Base-by-base conservation (phyloP, 2,113 vertebrate genomes). In the Acanthochromis polyacanthus region DNA sequence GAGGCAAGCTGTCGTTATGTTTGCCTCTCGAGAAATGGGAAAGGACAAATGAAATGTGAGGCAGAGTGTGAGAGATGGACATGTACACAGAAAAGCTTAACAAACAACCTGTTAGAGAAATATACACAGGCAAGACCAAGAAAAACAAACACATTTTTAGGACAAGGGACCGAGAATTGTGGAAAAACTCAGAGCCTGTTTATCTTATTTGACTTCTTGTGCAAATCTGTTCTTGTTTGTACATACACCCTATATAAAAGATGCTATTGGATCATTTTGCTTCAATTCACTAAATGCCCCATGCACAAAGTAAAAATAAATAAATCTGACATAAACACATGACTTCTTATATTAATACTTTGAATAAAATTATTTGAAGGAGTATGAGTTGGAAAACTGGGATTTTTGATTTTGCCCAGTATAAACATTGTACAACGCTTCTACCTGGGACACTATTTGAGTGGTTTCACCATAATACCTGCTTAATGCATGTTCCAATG, bases 1-100 rank as follows among this genome's bases (percentile, higher is more conserved):
- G 40, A 71, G 56, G 48, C 36, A 55, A 83, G 64, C 61, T 74
- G 65, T 32, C 10, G 20, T 86, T 73, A 55, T 50, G 53, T 78
- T 73, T 70, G 45, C 70, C 81, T 82, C 75, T 67, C 56, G 82
- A 85, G 84, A 78, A 71, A 81, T 60, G 56, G 43, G 19, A 84
- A 75, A 62, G 65, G 57, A 88, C 64, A 75, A 80, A 83, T 83
- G 45, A 80, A 85, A 75, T 75, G 50, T 62, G 32, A 65, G 76
- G 63, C 25, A 59, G 40, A 32, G 38, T 52, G 32, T 51, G 43
- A 72, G 63, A 65, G 76, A 76, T 60, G 51, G 32, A 65, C 60
- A 82, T 45, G 40, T 22, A 66, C 14, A 38, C 30, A 57, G 43
- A 58, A 14, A 83, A 55, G 58, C 40, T 14, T 7, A 23, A 32